Base-by-base conservation (phyloP, 2,797 vertebrate species). In the Pangasius krempfi region DNA sequence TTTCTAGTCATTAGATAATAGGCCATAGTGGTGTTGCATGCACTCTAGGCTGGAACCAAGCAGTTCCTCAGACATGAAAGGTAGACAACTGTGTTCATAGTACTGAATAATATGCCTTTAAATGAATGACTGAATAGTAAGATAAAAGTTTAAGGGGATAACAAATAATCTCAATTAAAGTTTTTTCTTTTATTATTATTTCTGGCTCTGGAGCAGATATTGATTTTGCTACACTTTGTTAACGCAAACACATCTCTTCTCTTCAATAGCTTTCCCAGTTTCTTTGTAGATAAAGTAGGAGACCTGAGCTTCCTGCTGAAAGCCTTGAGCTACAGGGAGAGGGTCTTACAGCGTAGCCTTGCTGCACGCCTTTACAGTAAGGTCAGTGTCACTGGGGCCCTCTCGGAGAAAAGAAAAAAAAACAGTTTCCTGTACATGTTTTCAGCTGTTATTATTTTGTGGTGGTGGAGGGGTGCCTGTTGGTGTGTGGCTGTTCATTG, bases 361-460 rank as follows among this genome's bases (percentile, higher is more conserved):
- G 92, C 94, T 68, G 90, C 93, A 90, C 92, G 94, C 66, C 94
- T 95, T 85, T 93, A 95, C 89, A 70, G 89, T 30, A 95, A 96
- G 94, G 95, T 95, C 83, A 70, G 83, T 84, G 62, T 70, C 83
- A 54, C 18, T 54, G 83, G 47, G 83, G 58, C 58, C 58, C 82
- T 85, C 20, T 76, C 58, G 78, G 27, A 75, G 64, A 22, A 10
- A 13, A 60, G 50, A 66, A 86, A 52, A 64, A 64, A 66, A 66
- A 8, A 68, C 4, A 0, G 56, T 80, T 89, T 88, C 27, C 88
- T 84, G 70, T 88, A 50, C 58, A 30, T 40, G 68, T 54, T 70
- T 83, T 87, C 84, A 85, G 84, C 68, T 47, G 13, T 54, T 85
- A 88, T 56, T 87, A 73, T 90, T 90, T 91, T 56, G 75, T 84